These are phyloP conservation scores for Buathra laborator DNA, from an alignment of 2,888 invertebrate species.

Conservation along the genomic window DNA sequence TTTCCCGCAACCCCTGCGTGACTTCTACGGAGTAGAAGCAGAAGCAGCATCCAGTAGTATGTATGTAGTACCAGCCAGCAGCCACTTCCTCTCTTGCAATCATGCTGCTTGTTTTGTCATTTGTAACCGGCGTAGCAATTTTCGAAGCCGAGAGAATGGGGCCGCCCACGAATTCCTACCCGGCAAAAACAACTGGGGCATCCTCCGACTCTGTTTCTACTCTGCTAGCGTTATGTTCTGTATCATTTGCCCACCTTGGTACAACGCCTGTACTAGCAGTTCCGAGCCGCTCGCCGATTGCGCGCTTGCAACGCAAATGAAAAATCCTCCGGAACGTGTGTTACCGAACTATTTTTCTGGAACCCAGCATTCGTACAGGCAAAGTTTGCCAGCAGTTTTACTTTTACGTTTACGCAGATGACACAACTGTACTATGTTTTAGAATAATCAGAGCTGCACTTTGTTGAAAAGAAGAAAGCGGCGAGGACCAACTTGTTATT, in stretches of 20 bases:
- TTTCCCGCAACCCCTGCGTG: conserved; percentile 62
- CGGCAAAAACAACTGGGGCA: conserved; percentile 72
- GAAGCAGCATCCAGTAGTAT: conserved; percentile 29
- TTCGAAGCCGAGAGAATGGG: conserved; percentile 68
- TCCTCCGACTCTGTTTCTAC: conserved; percentile 40
- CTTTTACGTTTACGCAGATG: not conserved
- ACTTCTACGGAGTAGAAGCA: conserved; percentile 44
- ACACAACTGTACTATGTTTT: not conserved
- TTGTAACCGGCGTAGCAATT: conserved; percentile 77
- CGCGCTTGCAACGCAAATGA: conserved; percentile 13
- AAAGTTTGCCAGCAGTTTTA: conserved; percentile 15
- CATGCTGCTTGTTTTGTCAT: conserved; percentile 80
- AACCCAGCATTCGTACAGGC: not conserved
- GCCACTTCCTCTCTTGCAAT: conserved; percentile 70
- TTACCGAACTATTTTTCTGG: conserved; percentile 11
- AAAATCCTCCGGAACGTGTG: conserved; percentile 25
- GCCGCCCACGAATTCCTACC: conserved; percentile 46
- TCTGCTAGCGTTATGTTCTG: conserved; percentile 18
- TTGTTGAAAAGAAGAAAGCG: not conserved
- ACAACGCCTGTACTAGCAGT: conserved; percentile 16
- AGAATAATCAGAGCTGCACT: not conserved
- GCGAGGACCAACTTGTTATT: not conserved
- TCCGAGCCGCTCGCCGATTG: conserved; percentile 8
- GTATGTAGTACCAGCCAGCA: conserved; percentile 23
- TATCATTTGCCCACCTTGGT: conserved; percentile 32